A percentile compares a stretch with the other conserved stretches of the same genome.
Evolutionary conservation across 2,888 invertebrate species (phyloP).

Genomic region (Acrobasis consociella): DNA sequence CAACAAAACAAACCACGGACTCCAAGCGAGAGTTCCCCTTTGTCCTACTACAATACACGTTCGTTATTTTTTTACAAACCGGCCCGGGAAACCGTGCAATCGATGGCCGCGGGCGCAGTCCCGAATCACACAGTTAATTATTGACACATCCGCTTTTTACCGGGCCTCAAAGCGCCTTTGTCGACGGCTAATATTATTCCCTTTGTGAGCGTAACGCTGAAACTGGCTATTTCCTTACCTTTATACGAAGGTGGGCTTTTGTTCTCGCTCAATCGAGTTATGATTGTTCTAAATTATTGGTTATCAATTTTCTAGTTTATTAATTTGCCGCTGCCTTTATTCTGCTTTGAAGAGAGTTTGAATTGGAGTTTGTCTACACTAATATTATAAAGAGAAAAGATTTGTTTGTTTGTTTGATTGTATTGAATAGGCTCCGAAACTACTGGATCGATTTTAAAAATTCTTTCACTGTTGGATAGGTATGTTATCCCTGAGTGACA

Average conservation of each 20-base stretch:
- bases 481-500: too few relatives aligned
- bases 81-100: constrained; percentile 53
- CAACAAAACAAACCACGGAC: constrained; percentile 62
- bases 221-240: constrained; percentile 74
- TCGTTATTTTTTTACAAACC: constrained; percentile 63
- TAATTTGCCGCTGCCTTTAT: constrained; percentile 16
- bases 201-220: constrained; percentile 50
- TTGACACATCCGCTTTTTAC: constrained; percentile 81
- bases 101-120: constrained; percentile 71
- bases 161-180: constrained; percentile 55
- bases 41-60: constrained; percentile 65
- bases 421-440: too few relatives aligned
- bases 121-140: constrained; percentile 79
- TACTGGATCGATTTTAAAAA: too few relatives aligned
- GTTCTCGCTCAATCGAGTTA: constrained; percentile 41
- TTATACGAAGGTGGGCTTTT: constrained; percentile 53
- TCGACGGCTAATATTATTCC: constrained; percentile 64
- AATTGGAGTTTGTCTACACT: too few relatives aligned
- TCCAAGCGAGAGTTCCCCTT: constrained; percentile 55
- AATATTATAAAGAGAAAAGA: too few relatives aligned
- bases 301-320: constrained; percentile 50
- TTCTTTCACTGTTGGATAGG: too few relatives aligned
- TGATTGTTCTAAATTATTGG: constrained; percentile 60
- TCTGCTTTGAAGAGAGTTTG: constrained; percentile 1
- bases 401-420: too few relatives aligned